A percentile compares a stretch with the other conserved stretches of the same genome.
Conservation (phyloP, 2,797 vertebrate genomes). For the Dermochelys coriacea region DNA sequence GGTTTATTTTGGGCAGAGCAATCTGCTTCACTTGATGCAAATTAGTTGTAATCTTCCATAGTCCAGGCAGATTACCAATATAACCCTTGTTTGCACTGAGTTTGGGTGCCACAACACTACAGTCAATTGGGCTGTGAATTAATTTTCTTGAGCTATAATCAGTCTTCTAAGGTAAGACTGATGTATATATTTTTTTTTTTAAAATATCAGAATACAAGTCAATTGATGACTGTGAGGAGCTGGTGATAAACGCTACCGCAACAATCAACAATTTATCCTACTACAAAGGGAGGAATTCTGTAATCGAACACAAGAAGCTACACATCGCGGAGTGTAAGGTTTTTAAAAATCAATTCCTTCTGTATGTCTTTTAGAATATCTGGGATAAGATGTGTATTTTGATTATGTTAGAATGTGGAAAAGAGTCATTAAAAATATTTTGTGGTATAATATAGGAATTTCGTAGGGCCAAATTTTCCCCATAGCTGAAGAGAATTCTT, state of each 20-base stretch:
- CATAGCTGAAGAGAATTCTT: neutral
- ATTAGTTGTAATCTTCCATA: neutral
- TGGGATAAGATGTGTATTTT: neutral
- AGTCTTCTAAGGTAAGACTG: neutral
- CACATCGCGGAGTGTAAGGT: conserved; percentile 88
- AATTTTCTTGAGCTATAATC: neutral
- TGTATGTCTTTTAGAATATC: neutral
- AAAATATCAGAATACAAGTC: conserved; percentile 86
- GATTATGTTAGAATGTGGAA: neutral
- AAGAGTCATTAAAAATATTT: neutral
- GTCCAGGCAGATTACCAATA: neutral
- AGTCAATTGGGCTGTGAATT: neutral
- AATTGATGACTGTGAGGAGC: conserved; percentile 88
- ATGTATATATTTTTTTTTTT: neutral
- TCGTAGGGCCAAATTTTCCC: neutral
- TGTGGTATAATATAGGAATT: neutral
- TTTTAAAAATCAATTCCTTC: neutral
- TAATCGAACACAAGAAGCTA: conserved; percentile 81
- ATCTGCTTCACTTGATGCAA: neutral
- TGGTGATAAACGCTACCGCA: conserved; percentile 89
- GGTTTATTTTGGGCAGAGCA: neutral
- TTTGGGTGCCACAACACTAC: no score
- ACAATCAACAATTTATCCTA: conserved; percentile 95
- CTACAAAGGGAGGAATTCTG: conserved; percentile 86
- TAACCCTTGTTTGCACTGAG: neutral